Conservation (phyloP, 2,797 vertebrate genomes). For the Pygocentrus nattereri region DNA sequence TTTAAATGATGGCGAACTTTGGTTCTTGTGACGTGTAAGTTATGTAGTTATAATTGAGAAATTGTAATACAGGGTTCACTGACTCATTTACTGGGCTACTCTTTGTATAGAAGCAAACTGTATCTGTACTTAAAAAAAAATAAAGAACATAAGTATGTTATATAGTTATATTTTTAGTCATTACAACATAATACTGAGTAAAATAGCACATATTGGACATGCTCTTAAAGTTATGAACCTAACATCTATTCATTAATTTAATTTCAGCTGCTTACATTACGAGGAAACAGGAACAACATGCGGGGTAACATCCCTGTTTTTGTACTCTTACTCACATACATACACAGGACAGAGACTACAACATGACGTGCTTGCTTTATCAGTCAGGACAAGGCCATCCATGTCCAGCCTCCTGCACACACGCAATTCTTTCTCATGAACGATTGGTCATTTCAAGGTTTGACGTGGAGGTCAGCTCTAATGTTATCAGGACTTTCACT, state of each 20-base stretch:
- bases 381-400: slow-evolving; percentile 27
- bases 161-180: no score
- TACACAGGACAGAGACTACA: not conserved
- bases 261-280: not conserved
- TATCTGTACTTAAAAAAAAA: no score
- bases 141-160: no score
- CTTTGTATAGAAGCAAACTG: no score
- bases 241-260: not conserved
- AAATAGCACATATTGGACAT: no score
- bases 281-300: not conserved
- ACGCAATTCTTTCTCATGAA: slow-evolving; percentile 11
- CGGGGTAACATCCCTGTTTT: not conserved
- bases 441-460: slow-evolving; percentile 39
- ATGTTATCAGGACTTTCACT: slow-evolving; percentile 31
- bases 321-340: slow-evolving; percentile 1
- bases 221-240: no score
- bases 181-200: no score
- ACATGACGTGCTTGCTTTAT: slow-evolving; percentile 11
- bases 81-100: no score
- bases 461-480: not conserved
- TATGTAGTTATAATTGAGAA: no score
- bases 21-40: no score
- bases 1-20: no score
- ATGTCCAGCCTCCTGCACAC: slow-evolving; percentile 1
- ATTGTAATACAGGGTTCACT: no score